Evolutionary conservation across 2,113 vertebrate genomes (phyloP).

Genomic region (Arvicanthis niloticus): DNA sequence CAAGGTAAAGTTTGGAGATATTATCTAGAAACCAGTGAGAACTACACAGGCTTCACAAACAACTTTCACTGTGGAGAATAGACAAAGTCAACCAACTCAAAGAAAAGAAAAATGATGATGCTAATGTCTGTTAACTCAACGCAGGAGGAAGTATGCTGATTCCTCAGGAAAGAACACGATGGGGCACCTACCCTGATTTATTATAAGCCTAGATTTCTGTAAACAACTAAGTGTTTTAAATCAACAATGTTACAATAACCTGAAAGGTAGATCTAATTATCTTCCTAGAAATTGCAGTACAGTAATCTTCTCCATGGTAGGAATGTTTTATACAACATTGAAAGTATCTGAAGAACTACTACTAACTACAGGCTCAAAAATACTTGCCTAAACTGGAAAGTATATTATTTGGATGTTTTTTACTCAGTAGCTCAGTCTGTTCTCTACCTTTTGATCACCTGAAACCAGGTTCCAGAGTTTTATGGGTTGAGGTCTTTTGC

Average conservation of each 20-base stretch:
- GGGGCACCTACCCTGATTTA: neutral
- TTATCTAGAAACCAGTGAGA: conserved; percentile 58
- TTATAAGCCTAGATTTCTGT: neutral
- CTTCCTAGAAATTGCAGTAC: neutral
- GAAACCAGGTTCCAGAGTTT: neutral
- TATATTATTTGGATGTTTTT: too few relatives aligned
- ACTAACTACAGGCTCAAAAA: too few relatives aligned
- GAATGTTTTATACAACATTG: neutral
- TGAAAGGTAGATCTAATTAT: neutral
- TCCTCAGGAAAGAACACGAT: neutral
- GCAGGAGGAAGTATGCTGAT: neutral
- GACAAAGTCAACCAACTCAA: neutral
- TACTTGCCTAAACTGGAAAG: neutral
- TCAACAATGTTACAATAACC: neutral
- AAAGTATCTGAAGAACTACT: neutral
- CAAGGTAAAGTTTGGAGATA: conserved; percentile 48
- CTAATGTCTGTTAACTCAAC: conserved; percentile 12
- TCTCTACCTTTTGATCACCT: too few relatives aligned
- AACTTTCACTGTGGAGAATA: conserved; percentile 3
- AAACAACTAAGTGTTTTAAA: neutral
- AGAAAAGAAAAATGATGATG: conserved; percentile 25
- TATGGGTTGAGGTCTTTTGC: too few relatives aligned
- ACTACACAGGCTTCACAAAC: conserved; percentile 32
- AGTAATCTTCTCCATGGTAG: neutral
- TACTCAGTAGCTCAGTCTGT: neutral